A percentile compares a stretch with the other conserved stretches of the same genome.
Conservation (phyloP, 2,888 invertebrate genomes). For the Hofmannophila pseudospretella region DNA sequence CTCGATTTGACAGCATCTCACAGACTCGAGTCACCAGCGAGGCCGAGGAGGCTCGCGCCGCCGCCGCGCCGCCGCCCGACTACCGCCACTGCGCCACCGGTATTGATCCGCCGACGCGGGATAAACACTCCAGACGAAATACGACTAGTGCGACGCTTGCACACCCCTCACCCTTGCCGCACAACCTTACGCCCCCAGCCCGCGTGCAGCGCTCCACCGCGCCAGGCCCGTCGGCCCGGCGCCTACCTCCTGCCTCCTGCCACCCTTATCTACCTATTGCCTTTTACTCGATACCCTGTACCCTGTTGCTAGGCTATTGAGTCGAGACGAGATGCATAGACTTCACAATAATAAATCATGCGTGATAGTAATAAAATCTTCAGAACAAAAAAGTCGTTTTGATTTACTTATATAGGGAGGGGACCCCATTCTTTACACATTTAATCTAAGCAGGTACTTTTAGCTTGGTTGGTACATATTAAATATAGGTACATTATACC, state of each 20-base stretch:
- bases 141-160: constrained; percentile 73
- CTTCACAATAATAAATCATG: too few relatives aligned
- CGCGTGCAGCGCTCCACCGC: constrained; percentile 51
- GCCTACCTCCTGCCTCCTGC: constrained; percentile 38
- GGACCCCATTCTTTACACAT: too few relatives aligned
- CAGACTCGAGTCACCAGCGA: constrained; percentile 60
- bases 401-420: too few relatives aligned
- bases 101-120: constrained; percentile 76
- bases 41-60: constrained; percentile 56
- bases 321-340: too few relatives aligned
- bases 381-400: too few relatives aligned
- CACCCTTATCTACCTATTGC: constrained; percentile 26
- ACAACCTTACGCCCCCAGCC: constrained; percentile 19
- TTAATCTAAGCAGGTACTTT: too few relatives aligned
- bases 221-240: constrained; percentile 22
- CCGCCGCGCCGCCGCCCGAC: constrained; percentile 69
- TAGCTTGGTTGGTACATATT: too few relatives aligned
- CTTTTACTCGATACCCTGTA: constrained; percentile 35
- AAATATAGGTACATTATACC: too few relatives aligned
- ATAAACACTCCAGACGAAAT: constrained; percentile 78
- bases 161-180: constrained; percentile 58
- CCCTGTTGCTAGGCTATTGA: constrained; percentile 42
- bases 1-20: constrained; percentile 74
- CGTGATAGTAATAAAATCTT: too few relatives aligned
- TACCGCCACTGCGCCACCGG: constrained; percentile 76